Base-by-base conservation (phyloP, 2,888 invertebrate genomes). In the Cheilosia scutellata region DNA sequence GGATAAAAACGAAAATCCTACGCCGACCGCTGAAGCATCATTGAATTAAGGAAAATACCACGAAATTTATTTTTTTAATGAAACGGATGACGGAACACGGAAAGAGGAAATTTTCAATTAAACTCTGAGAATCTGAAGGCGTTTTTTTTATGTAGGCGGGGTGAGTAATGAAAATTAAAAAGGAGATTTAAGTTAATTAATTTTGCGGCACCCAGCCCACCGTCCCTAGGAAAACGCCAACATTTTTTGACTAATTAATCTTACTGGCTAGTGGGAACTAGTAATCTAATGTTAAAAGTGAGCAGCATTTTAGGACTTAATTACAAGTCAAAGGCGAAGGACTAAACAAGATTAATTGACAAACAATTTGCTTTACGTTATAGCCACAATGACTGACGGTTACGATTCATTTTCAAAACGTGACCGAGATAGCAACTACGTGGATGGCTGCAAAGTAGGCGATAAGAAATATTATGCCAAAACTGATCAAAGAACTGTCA, bases 141-240 rank as follows among this genome's bases (percentile, higher is more conserved):
- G 27, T 65, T 16, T 40, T 16, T 40, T 58, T 16, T 40, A 47
- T 13, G 55, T 29, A 51, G 55, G 37, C 20, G 49, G 29, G 33
- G 27, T 6, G 31, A 33, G 40, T 7, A 9, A 4, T n/a, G 6
- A 16, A n/a, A 13, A 42, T 37, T 29, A 57, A 70, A 84, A 76
- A 66, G 63, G 60, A 53, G 72, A 82, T 86, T 86, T 68, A 60
- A 77, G 76, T 82, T 82, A 86, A 86, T 86, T 86, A 86, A 86
- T 86, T 82, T 76, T 72, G 63, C 66, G 68, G 42, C 13, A 66
- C 40, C 47, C 7, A 20, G 51, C 49, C 55, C 44, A 47, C 5
- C 16, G 47, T 47, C n/a, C 55, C 75, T n/a, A n/a, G n/a, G n/a
- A 75, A 78, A 80, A 71, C 70, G 70, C 75, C 68, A 74, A 84